Conservation (phyloP, 2,113 vertebrate genomes). For the Poicephalus meyeri region DNA sequence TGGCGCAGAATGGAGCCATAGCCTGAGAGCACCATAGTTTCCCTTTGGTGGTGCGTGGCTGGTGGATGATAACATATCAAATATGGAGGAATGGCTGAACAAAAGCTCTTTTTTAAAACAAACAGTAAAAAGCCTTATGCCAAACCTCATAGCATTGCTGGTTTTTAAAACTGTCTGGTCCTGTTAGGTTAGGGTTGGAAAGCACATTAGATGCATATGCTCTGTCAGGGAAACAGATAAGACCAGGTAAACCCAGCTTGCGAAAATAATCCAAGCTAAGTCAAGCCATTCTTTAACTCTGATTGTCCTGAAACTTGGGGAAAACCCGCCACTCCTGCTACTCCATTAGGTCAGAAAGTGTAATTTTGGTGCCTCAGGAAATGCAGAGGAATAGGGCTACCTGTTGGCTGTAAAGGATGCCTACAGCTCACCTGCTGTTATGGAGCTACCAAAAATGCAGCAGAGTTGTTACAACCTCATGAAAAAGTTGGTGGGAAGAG, state of each 20-base stretch:
- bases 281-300: not conserved
- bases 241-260: not conserved
- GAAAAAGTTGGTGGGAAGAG: not conserved
- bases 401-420: not conserved
- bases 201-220: not conserved
- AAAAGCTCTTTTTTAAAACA: not conserved
- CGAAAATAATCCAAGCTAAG: not conserved
- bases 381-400: not conserved
- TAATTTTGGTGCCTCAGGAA: not conserved
- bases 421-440: not conserved
- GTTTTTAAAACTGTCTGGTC: not conserved
- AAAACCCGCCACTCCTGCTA: not conserved
- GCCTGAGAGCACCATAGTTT: fast-evolving
- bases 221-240: not conserved
- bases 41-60: not conserved
- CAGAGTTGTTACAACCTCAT: fast-evolving
- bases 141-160: not conserved
- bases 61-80: not conserved
- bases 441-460: not conserved
- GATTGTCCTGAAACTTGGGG: not conserved
- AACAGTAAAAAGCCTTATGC: not conserved
- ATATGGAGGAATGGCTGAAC: not conserved
- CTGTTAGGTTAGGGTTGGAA: not conserved
- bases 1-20: not conserved
- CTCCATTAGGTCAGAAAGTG: not conserved